Evolutionary conservation across 2,113 vertebrate genomes (phyloP).

Genomic region (Strigops habroptila): DNA sequence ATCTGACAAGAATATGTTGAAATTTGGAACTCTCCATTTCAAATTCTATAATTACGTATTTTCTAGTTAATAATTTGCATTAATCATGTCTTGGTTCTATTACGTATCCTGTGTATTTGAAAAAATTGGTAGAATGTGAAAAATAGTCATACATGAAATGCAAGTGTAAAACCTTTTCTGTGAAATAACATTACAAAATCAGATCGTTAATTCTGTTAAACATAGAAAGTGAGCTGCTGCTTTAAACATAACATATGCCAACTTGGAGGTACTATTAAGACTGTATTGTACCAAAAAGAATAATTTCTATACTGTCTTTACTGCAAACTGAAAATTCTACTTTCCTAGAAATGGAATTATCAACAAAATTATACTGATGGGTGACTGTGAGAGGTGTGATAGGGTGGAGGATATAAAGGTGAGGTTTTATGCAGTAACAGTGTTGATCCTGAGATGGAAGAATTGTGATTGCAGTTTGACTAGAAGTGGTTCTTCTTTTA

Average conservation of each 20-base stretch:
- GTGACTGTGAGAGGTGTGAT: not conserved
- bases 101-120: not conserved
- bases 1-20: not conserved
- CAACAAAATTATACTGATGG: not conserved
- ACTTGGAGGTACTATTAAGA: slow-evolving; percentile 10
- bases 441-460: not conserved
- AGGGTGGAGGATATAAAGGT: not conserved
- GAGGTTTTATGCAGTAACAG: not conserved
- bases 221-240: slow-evolving; percentile 24
- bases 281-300: slow-evolving; percentile 5
- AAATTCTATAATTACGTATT: not conserved
- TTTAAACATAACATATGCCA: slow-evolving; percentile 37
- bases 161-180: slow-evolving; percentile 18
- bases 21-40: not conserved
- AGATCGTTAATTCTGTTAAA: slow-evolving; percentile 58
- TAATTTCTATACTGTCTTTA: slow-evolving; percentile 16
- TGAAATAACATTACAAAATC: slow-evolving; percentile 50
- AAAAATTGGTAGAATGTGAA: not conserved
- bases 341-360: not conserved
- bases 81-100: not conserved
- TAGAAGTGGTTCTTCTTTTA: not conserved
- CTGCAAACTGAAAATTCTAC: not conserved
- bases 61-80: not conserved
- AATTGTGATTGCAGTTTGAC: not conserved
- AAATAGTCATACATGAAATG: not conserved